Evolutionary conservation across 2,113 vertebrate species (phyloP).

Genomic region (Potamarius usumacintae): DNA sequence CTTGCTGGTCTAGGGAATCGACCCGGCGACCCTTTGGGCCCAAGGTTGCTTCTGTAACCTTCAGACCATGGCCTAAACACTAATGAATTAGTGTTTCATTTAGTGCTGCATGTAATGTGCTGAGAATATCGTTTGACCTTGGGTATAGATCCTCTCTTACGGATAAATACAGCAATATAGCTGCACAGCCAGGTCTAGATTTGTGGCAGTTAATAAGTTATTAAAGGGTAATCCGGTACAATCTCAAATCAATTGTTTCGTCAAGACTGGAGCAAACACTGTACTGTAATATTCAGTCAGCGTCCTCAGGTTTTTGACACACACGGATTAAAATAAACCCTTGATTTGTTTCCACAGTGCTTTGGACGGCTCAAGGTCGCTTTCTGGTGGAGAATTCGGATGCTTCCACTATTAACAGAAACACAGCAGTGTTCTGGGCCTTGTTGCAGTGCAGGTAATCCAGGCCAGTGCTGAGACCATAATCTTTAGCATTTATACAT

Average conservation of each 20-base stretch:
- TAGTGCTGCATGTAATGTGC: background rate
- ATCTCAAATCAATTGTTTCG: background rate
- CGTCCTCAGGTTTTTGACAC: background rate
- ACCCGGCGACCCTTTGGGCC: no score
- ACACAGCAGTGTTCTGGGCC: slow-evolving; percentile 98
- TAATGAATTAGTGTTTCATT: background rate
- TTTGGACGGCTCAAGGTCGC: slow-evolving; percentile 96
- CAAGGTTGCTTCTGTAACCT: no score
- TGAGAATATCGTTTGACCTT: background rate
- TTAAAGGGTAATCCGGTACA: slow-evolving; percentile 25
- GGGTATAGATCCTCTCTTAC: background rate
- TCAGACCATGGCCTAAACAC: no score
- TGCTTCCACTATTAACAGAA: slow-evolving; percentile 91
- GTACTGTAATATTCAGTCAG: background rate
- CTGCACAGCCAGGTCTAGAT: slow-evolving; percentile 13
- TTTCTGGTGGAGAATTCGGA: slow-evolving; percentile 94
- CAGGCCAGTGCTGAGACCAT: background rate
- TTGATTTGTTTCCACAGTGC: slow-evolving; percentile 70
- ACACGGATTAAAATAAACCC: background rate
- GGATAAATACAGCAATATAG: background rate
- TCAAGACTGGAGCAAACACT: background rate
- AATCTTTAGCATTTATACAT: background rate
- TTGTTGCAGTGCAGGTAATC: slow-evolving; percentile 91
- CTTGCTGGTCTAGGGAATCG: no score
- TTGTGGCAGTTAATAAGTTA: slow-evolving; percentile 28